These are phyloP conservation scores for Perca fluviatilis DNA, from an alignment of 2,113 vertebrate species.

Conservation along the genomic window DNA sequence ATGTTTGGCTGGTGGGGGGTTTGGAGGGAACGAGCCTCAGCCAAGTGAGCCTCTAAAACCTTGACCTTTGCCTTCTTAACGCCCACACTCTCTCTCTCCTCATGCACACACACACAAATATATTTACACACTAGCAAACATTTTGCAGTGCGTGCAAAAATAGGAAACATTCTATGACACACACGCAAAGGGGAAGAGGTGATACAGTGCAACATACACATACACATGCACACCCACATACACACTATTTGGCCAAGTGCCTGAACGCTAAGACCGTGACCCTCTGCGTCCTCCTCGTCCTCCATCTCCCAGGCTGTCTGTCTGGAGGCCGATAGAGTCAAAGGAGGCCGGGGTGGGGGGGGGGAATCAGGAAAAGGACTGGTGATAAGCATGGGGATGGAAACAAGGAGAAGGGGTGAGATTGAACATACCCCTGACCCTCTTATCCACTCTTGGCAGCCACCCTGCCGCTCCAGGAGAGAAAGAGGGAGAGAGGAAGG, in stretches of 20 bases:
- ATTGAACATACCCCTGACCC: slow-evolving; percentile 66
- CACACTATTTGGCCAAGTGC: slow-evolving; percentile 55
- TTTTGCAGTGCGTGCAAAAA: slow-evolving; percentile 39
- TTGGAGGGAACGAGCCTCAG: slow-evolving; percentile 61
- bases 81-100: slow-evolving; percentile 50
- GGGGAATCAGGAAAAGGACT: slow-evolving; percentile 75
- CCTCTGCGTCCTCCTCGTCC: slow-evolving; percentile 31
- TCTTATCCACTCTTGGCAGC: slow-evolving; percentile 71
- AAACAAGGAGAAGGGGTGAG: slow-evolving; percentile 15
- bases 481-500: slow-evolving; percentile 52
- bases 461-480: slow-evolving; percentile 57
- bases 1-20: slow-evolving; percentile 68
- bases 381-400: slow-evolving; percentile 72
- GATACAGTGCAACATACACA: slow-evolving; percentile 19
- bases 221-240: slow-evolving; percentile 27
- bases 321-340: slow-evolving; percentile 61
- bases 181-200: slow-evolving; percentile 36
- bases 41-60: slow-evolving; percentile 76
- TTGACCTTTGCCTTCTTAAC: slow-evolving; percentile 70
- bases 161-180: slow-evolving; percentile 21
- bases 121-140: slow-evolving; percentile 26
- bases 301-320: slow-evolving; percentile 69
- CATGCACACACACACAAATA: background rate
- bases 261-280: slow-evolving; percentile 66
- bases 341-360: slow-evolving; percentile 33